phyloP scores from a whole-genome alignment of 1,140 invertebrate genomes.

The Rhyacophila brunnea region DNA sequence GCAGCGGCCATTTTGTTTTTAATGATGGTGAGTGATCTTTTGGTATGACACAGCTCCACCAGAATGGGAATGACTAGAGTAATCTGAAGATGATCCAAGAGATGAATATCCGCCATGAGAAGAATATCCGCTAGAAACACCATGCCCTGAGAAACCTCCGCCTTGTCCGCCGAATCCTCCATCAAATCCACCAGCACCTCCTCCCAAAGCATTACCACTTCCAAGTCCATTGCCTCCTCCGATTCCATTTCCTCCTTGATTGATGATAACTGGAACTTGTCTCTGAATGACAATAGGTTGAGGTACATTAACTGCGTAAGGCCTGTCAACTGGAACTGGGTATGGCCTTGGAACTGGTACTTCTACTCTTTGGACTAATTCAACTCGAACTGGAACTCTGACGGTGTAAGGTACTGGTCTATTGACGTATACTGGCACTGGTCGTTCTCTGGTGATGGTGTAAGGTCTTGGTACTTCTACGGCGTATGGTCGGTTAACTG shows the following conservation, averaged over 20 bases:
- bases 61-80: not conserved
- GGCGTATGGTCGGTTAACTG: constrained; percentile 23
- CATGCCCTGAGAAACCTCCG: not conserved
- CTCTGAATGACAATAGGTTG: constrained; percentile 18
- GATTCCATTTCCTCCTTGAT: constrained; percentile 34
- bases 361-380: constrained; percentile 16
- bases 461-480: constrained; percentile 35
- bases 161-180: constrained; percentile 2
- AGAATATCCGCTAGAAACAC: not conserved
- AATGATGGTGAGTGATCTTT: not conserved
- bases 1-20: not conserved
- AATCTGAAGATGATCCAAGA: not conserved
- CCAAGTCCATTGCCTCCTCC: constrained; percentile 27
- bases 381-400: constrained; percentile 45
- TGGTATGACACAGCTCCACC: not conserved
- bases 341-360: constrained; percentile 22
- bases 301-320: constrained; percentile 24
- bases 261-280: constrained; percentile 37
- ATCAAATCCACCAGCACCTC: constrained; percentile 28
- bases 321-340: constrained; percentile 23
- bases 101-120: not conserved
- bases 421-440: constrained; percentile 36
- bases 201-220: constrained; percentile 23
- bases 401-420: constrained; percentile 36
- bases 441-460: constrained; percentile 39